Conservation (phyloP, 2,888 invertebrate genomes). For the Charanyca ferruginea region DNA sequence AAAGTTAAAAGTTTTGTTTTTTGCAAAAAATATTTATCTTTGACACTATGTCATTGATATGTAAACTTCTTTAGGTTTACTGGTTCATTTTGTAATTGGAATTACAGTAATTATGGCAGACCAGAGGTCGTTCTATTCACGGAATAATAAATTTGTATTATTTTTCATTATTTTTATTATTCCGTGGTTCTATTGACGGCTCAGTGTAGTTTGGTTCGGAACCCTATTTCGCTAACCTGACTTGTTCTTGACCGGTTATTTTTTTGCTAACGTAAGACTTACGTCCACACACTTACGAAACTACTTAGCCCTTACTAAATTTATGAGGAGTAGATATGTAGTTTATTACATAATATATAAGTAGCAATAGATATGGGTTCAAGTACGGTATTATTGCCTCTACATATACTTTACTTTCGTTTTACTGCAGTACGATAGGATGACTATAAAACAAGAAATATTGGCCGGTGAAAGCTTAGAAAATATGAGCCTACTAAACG, state of each 20-base stretch:
- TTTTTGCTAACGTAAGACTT: not conserved
- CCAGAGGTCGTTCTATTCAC: too few species aligned
- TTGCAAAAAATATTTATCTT: too few species aligned
- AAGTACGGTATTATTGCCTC: constrained; percentile 45
- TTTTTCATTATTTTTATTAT: too few species aligned
- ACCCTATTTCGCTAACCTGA: too few species aligned
- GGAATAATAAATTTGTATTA: too few species aligned
- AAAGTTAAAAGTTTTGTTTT: too few species aligned
- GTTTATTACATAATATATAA: constrained; percentile 19
- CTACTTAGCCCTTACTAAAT: not conserved
- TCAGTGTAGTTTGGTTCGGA: too few species aligned
- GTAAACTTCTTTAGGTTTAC: too few species aligned
- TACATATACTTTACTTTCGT: constrained; percentile 49
- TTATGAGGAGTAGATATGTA: not conserved
- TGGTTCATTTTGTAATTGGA: not conserved
- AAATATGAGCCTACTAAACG: constrained; percentile 37
- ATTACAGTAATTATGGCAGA: too few species aligned
- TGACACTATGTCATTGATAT: too few species aligned
- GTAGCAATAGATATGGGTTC: constrained; percentile 24
- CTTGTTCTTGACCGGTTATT: too few species aligned
- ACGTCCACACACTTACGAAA: not conserved
- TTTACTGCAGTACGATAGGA: constrained; percentile 47
- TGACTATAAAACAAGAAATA: constrained; percentile 57
- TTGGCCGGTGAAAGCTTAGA: constrained; percentile 37
- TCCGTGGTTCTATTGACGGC: too few species aligned